These are phyloP conservation scores for Hyphantria cunea DNA, from an alignment of 1,140 invertebrate species.

Conservation along the genomic window DNA sequence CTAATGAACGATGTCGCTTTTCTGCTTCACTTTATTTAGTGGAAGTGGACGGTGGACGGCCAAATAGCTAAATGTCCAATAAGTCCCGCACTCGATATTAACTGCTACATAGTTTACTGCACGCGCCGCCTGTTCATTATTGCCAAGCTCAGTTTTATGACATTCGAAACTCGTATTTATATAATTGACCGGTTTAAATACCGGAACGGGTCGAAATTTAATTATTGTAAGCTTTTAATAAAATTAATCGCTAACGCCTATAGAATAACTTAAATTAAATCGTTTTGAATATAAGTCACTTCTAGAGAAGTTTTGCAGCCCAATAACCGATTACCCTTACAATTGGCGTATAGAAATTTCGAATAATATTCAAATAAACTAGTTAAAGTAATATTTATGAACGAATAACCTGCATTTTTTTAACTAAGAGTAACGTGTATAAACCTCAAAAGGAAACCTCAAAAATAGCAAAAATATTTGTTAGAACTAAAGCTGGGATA, in stretches of 20 bases:
- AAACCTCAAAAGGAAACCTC: slow-evolving; percentile 34
- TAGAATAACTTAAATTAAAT: slow-evolving; percentile 24
- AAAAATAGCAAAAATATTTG: slow-evolving; percentile 48
- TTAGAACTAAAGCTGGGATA: slow-evolving; percentile 48
- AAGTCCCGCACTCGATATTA: slow-evolving; percentile 64
- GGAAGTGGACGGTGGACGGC: slow-evolving; percentile 28
- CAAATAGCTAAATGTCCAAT: slow-evolving; percentile 61
- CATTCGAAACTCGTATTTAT: slow-evolving; percentile 64
- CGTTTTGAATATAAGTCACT: slow-evolving; percentile 14
- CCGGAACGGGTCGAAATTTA: slow-evolving; percentile 49
- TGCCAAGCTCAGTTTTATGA: slow-evolving; percentile 67
- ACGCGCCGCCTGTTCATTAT: slow-evolving; percentile 71
- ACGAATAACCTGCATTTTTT: not conserved
- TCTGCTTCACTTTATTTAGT: slow-evolving; percentile 33
- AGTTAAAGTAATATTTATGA: too few relatives aligned
- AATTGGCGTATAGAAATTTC: too few relatives aligned
- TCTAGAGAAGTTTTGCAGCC: slow-evolving; percentile 13
- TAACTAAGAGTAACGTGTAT: not conserved
- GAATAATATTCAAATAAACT: too few relatives aligned
- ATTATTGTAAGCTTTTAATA: slow-evolving; percentile 43
- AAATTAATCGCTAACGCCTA: slow-evolving; percentile 24
- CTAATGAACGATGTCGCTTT: slow-evolving; percentile 11
- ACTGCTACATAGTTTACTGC: slow-evolving; percentile 69
- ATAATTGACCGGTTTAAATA: slow-evolving; percentile 67
- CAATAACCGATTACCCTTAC: slow-evolving; percentile 15